Base-by-base conservation (phyloP, 2,888 invertebrate genomes). In the Sminthurides aquaticus region DNA sequence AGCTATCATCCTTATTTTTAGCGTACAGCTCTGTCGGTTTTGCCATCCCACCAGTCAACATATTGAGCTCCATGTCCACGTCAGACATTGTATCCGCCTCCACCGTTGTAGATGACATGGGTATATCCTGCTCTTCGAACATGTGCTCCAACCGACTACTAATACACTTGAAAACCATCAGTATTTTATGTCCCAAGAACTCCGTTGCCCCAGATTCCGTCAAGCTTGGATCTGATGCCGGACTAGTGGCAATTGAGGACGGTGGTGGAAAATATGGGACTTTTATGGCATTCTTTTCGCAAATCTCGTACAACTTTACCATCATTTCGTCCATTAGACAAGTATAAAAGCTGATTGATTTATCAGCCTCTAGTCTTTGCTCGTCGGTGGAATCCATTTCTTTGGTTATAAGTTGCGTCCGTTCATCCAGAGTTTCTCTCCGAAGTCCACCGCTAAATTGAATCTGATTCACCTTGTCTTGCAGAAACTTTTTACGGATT, bases 391-490 rank as follows among this genome's bases (percentile, higher is more conserved):
- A 34, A 43, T 43, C 25, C 5, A 71, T 71, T 60, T 69, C 69
- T n/a, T 62, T 60, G 15, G 57, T 60, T 11, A 74, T 66, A 48
- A 65, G 52, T 11, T 34, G 55, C 15, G 64, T 66, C 59, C 66
- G 63, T 29, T 64, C 67, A 54, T 71, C 71, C 8, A 74, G 59
- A 22, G 68, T 69, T 66, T 74, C 72, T 25, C 72, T 49, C 24
- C 67, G 64, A 5, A 70, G 62, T 1, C 74, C 74, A 22, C 74
- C 74, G 43, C 71, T 70, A 65, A 60, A 74, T 56, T 73, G 70
- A 8, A 74, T 62, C 48, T 73, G 71, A 48, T 67, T 66, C 0
- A 74, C 62, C 60, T 74, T 74, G 25, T 73, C 72, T 8, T 65
- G 56, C 3, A 74, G 62, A 56, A 74, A 74, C 18, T 69, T 62